Evolutionary conservation across 2,113 vertebrate genomes (phyloP), one percentile per base, ranked within the genome.

Genomic region (Melanocharis versteri): DNA sequence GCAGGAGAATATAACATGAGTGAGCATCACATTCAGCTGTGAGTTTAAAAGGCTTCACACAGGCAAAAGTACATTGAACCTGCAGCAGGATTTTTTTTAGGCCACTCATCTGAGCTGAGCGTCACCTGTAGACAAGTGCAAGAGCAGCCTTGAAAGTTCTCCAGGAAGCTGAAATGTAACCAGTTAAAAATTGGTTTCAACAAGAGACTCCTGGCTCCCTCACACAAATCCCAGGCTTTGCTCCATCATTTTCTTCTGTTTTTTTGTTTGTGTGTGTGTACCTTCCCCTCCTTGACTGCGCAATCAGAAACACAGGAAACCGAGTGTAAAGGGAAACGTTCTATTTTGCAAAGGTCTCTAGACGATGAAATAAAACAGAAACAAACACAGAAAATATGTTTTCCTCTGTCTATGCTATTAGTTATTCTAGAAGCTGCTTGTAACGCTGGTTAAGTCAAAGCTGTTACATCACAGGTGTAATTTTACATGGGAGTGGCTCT

Each of bases 281-380:
- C 37, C n/a, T 85, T 85, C 31, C 10, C 18, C 15, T 91, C 40
- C 37, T 60, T 72, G 39, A 44, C 53, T 70, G 33, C 3, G 39
- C 33, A 44, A 11, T 54, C 39, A 81, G 77, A 85, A 81, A 62
- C 50, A 91, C 35, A 76, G 53, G 45, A 85, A 91, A 85, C 20
- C 0, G 0, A 65, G 13, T 31, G 28, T 69, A 83, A 85, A 93
- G 53, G 61, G 45, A 50, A 91, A 62, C 0, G 0, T 13, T 22
- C 47, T 91, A 17, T 61, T 94, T 84, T 82, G 68, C 27, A 87
- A 85, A 93, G 37, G 20, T 60, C 40, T 90, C 20, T 23, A 65
- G 62, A 65, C 0, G 10, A 65, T 15, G 26, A 95, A 89, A 66
- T 64, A 79, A 89, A 83, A 8, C 27, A 68, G 64, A 66, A 62